Base-by-base conservation (phyloP, 2,888 invertebrate species). In the Aporophyla lueneburgensis region DNA sequence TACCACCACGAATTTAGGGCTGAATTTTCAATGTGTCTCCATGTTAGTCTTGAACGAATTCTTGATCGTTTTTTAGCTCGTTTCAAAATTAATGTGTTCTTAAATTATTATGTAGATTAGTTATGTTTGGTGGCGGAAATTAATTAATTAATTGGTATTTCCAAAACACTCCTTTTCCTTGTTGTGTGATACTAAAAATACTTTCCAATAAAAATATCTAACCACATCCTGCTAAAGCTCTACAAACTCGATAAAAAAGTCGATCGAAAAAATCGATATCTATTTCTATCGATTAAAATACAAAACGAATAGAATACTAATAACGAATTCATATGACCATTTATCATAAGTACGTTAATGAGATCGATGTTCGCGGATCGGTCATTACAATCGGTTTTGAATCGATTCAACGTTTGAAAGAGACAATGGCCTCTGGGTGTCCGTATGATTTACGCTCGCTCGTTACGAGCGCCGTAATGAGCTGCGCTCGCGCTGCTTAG, bases 361-460 rank as follows among this genome's bases (percentile, higher is more conserved):
- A 87, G 88, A 85, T 85, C 86, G 83, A 85, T 88, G 88, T 90
- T 90, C 86, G 88, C 91, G 91, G 93, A 94, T 94, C 93, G 93
- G 93, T 91, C 93, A 94, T 93, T 92, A 90, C 89, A 91, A 90
- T 89, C 89, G 92, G 89, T 90, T 89, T 91, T 88, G 91, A 93
- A 88, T 88, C 88, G 88, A 90, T 91, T 89, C 89, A 88, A 87
- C 86, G 88, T 89, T 86, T 87, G 87, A 87, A 81, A 88, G 88
- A 94, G 94, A 95, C 95, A 95, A 95, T 95, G 93, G 93, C 93
- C 95, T 91, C 90, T 90, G 94, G 93, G 95, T 93, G 95, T 93
- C 91, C 92, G 93, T 90, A 93, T 95, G 96, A 96, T 95, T 96
- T 95, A 95, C 95, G 93, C 90, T 89, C 91, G 91, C 93, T 95